These are phyloP conservation scores for Tarsius wallacei DNA, from an alignment of 2,797 vertebrate genomes.

Conservation along the genomic window DNA sequence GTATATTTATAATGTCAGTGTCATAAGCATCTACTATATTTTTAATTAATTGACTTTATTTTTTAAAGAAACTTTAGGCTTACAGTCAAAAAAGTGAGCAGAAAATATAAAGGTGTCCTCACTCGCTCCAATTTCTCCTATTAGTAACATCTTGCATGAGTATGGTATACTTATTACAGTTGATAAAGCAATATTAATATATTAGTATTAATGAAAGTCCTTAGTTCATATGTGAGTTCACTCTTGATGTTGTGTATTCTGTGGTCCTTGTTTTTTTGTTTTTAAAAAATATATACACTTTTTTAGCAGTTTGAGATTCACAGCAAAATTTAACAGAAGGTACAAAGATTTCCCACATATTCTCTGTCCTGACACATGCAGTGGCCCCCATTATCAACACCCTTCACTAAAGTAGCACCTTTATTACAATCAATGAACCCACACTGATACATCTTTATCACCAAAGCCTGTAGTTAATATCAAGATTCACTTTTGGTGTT, in stretches of 20 bases:
- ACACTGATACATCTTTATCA: not conserved
- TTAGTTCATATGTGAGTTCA: not conserved
- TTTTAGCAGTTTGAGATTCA: not conserved
- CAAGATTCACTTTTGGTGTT: not conserved
- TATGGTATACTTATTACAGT: not conserved
- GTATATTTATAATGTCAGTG: not conserved
- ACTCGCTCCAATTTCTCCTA: not conserved
- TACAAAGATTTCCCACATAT: not conserved
- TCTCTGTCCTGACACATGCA: not conserved
- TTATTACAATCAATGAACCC: not conserved
- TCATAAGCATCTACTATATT: not conserved
- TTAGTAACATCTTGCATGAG: not conserved
- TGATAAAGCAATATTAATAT: not conserved
- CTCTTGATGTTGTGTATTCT: not conserved
- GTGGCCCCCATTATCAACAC: not conserved
- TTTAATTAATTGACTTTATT: not conserved
- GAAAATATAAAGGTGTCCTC: not conserved
- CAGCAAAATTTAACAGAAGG: not conserved
- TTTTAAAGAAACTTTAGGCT: not conserved
- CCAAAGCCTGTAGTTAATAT: not conserved
- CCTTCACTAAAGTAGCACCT: not conserved
- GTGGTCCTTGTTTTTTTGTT: not conserved
- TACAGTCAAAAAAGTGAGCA: not conserved
- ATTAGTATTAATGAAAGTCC: not conserved
- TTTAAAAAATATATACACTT: not conserved